Evolutionary conservation across 2,113 vertebrate genomes (phyloP), one percentile per base, ranked within the genome.

Genomic region (Oreochromis niloticus): DNA sequence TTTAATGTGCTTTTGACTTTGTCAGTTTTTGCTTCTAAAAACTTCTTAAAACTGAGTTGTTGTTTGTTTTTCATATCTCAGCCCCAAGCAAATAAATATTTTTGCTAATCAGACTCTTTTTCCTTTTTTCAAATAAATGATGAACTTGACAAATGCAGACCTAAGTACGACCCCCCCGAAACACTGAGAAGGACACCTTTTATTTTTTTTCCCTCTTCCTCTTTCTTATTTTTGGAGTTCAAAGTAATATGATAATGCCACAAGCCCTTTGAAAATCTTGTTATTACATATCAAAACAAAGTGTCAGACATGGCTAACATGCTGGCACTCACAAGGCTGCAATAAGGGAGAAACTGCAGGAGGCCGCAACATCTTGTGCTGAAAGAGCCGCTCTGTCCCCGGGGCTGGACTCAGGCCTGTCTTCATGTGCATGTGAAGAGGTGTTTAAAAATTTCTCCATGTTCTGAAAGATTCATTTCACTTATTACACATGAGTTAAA

Each of bases 271-370:
- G 81, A 84, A 89, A 90, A 89, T 87, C 82, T 55, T 83, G 85
- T 91, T 90, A 88, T 63, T 78, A 85, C 54, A 80, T 71, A 85
- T 90, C 3, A 85, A 82, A 59, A 57, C 88, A 91, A 92, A 85
- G 24, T 82, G 91, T 89, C 85, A 90, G 88, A 88, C 80, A 61
- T 91, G 90, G 81, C 90, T 89, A 93, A 92, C 91, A 90, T 93
- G 66, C 87, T 90, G 90, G 91, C 85, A 93, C 88, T 91, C 89
- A 91, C 71, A 81, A 91, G 83, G 91, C 84, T 83, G 83, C 90
- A 92, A 92, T 91, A 89, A 89, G 57, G 82, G 73, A 55, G 79
- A 86, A 81, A 88, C 85, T 88, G 89, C 85, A 85, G 79, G 90
- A 81, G 63, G 89, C 90, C 89, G 84, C 88, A 91, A 83, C 89